A percentile compares a stretch with the other conserved stretches of the same genome.
phyloP scores from a whole-genome alignment of 1,140 invertebrate species.

The Drosophila quadrilineata region DNA sequence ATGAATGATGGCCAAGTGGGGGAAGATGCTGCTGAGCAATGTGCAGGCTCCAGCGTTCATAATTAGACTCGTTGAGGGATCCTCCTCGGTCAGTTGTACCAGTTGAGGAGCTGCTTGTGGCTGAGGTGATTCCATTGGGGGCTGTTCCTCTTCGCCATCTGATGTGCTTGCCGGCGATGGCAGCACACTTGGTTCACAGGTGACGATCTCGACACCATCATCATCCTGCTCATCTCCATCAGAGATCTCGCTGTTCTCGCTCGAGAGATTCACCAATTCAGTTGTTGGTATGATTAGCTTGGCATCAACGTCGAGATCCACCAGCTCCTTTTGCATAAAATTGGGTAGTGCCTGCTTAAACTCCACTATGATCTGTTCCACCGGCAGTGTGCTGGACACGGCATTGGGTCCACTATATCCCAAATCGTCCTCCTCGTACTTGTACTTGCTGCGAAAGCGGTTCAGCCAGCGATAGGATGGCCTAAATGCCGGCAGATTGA shows the following conservation, averaged over 20 bases:
- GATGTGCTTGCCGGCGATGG: constrained; percentile 39
- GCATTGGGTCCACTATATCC: constrained; percentile 44
- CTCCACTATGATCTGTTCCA: constrained; percentile 76
- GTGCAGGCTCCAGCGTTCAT: constrained; percentile 66
- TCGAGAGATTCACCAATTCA: constrained; percentile 57
- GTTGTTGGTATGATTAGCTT: constrained; percentile 8
- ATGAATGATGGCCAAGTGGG: constrained; percentile 71
- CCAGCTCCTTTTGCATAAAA: constrained; percentile 74
- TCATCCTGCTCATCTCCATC: constrained; percentile 55
- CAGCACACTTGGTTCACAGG: constrained; percentile 56
- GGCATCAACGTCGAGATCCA: constrained; percentile 7
- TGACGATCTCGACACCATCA: constrained; percentile 53
- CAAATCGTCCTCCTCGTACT: constrained; percentile 70
- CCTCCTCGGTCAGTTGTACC: background rate
- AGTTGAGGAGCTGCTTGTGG: background rate
- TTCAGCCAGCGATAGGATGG: constrained; percentile 77
- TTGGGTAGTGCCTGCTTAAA: constrained; percentile 68
- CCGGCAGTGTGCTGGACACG: constrained; percentile 40
- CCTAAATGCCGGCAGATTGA: constrained; percentile 66
- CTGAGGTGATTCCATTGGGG: background rate
- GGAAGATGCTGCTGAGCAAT: constrained; percentile 62
- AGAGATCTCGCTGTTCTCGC: constrained; percentile 67
- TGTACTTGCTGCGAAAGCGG: constrained; percentile 73
- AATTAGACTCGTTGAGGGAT: constrained; percentile 17
- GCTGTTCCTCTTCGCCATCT: constrained; percentile 15